These are phyloP conservation scores for Ispidina lecontei DNA, from an alignment of 2,797 vertebrate genomes.

Conservation along the genomic window DNA sequence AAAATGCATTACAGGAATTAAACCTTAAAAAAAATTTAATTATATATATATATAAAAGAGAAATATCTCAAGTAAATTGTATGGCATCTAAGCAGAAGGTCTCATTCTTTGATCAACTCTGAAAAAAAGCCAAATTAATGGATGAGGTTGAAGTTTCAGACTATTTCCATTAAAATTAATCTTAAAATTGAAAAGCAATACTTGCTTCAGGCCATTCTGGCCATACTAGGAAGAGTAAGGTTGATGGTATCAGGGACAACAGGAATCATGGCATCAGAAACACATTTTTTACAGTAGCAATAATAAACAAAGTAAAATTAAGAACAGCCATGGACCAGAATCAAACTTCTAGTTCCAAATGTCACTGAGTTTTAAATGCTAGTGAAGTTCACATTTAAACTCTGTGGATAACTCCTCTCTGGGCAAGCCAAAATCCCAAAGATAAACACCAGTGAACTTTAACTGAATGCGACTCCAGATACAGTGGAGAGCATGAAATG, in stretches of 20 bases:
- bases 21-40: background rate
- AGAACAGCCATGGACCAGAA: background rate
- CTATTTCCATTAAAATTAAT: background rate
- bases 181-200: background rate
- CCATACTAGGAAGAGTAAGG: background rate
- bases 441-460: background rate
- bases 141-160: background rate
- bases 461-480: background rate
- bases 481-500: background rate
- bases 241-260: background rate
- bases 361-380: background rate
- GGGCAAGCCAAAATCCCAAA: background rate
- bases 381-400: background rate
- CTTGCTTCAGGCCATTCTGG: background rate
- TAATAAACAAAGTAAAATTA: conserved; percentile 25
- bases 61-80: background rate
- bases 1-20: background rate
- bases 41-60: background rate
- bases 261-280: background rate
- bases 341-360: background rate
- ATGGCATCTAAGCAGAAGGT: background rate
- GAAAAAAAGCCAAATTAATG: background rate
- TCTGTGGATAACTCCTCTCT: background rate
- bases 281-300: background rate
- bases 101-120: background rate